phyloP scores from a whole-genome alignment of 1,140 invertebrate species.

The Drosophila athabasca region DNA sequence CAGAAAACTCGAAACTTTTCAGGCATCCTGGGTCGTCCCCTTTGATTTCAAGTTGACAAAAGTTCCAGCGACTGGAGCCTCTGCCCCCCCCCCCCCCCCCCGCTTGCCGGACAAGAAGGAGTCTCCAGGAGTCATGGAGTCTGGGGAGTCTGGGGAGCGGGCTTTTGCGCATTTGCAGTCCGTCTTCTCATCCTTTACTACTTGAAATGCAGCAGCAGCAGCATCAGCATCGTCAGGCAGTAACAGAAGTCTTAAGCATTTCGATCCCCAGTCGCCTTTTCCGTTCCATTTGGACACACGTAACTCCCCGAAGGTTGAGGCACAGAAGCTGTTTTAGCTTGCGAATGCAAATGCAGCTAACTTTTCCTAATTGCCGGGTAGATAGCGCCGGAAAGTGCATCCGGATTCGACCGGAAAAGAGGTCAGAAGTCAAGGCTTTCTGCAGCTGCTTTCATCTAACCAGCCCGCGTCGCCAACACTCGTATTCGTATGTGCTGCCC shows the following conservation, averaged over 20 bases:
- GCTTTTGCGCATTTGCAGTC: slow-evolving; percentile 38
- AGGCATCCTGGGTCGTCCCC: slow-evolving; percentile 55
- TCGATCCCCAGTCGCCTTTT: slow-evolving; percentile 42
- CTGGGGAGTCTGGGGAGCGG: slow-evolving; percentile 3
- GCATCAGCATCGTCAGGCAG: slow-evolving; percentile 26
- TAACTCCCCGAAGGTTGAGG: slow-evolving; percentile 57
- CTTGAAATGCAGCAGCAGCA: slow-evolving; percentile 70
- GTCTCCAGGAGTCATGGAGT: background rate
- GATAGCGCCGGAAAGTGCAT: slow-evolving; percentile 50
- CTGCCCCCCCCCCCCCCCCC: slow-evolving; percentile 9
- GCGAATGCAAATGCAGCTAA: slow-evolving; percentile 46
- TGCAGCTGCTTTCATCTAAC: background rate
- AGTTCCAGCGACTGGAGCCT: slow-evolving; percentile 64
- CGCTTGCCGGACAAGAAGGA: slow-evolving; percentile 12
- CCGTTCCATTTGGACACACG: slow-evolving; percentile 75
- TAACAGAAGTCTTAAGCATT: slow-evolving; percentile 39
- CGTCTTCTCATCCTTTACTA: slow-evolving; percentile 30
- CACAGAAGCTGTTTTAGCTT: slow-evolving; percentile 46
- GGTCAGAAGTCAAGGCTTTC: slow-evolving; percentile 23
- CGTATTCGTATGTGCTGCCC: background rate
- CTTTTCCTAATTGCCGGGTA: slow-evolving; percentile 61
- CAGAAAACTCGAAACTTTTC: slow-evolving; percentile 61
- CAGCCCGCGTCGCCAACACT: no score
- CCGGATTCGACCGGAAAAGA: slow-evolving; percentile 4
- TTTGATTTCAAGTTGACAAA: slow-evolving; percentile 76